These are phyloP conservation scores for Engraulis encrasicolus DNA, from an alignment of 2,113 vertebrate species.

Conservation along the genomic window DNA sequence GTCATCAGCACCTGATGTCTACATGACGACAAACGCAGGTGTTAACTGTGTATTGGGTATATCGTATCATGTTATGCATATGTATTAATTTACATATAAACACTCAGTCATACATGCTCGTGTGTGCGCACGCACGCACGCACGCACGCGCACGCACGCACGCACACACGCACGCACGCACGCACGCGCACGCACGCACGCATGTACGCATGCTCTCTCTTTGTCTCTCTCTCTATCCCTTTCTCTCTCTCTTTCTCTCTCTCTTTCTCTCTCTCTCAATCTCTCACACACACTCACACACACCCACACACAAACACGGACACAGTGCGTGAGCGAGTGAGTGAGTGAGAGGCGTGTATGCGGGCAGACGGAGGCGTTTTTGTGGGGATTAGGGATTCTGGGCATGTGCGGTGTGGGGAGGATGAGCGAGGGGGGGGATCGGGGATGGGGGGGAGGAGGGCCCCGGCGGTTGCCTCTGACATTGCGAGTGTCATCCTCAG, in stretches of 20 bases:
- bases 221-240: no score
- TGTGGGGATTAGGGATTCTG: constrained; percentile 86
- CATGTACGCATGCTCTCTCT: neutral
- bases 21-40: neutral
- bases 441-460: no score
- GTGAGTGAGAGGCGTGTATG: no score
- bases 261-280: no score
- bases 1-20: constrained; percentile 1
- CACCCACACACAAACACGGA: neutral
- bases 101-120: neutral
- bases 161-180: neutral
- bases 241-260: no score
- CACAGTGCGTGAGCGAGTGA: no score
- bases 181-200: neutral
- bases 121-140: neutral
- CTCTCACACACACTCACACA: no score
- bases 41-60: neutral
- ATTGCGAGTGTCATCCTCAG: constrained; percentile 99
- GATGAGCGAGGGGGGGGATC: no score
- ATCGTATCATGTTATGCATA: constrained; percentile 12
- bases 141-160: neutral
- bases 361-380: constrained; percentile 39
- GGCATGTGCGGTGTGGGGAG: constrained; percentile 86
- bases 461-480: constrained; percentile 91
- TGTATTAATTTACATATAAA: constrained; percentile 3